A percentile compares a stretch with the other conserved stretches of the same genome.
Conservation (phyloP, 2,888 invertebrate genomes). For the Ornithoptera alexandrae region DNA sequence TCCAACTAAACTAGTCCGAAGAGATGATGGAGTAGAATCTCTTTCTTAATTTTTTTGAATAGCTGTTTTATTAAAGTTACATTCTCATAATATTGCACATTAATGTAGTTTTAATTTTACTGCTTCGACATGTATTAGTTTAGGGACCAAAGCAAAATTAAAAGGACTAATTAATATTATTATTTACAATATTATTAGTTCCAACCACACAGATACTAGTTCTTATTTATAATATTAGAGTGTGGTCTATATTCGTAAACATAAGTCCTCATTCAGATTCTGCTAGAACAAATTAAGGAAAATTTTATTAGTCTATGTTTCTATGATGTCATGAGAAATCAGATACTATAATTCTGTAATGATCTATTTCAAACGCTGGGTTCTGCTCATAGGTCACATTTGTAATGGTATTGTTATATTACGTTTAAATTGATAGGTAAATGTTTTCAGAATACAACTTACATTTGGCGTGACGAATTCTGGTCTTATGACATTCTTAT, state of each 20-base stretch:
- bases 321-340: conserved; percentile 3
- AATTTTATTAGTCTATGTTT: background rate
- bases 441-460: conserved; percentile 40
- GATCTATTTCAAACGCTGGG: background rate
- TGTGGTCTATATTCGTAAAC: background rate
- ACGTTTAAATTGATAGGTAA: background rate
- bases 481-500: conserved; percentile 82
- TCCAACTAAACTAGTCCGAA: too few species aligned
- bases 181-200: too few species aligned
- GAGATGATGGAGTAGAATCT: background rate
- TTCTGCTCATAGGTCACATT: background rate
- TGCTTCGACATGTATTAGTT: too few species aligned
- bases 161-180: too few species aligned
- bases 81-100: background rate
- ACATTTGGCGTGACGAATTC: conserved; percentile 83
- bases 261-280: background rate
- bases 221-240: background rate
- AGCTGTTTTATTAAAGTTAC: background rate
- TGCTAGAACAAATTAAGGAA: conserved; percentile 1
- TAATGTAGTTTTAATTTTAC: background rate
- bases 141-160: too few species aligned
- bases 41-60: background rate
- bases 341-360: conserved; percentile 4
- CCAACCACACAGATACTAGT: background rate
- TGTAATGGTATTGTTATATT: background rate